Percentiles rank a stretch among this genome's conserved stretches.
Evolutionary conservation across 2,797 vertebrate species (phyloP).

Genomic region (Accipiter badius): DNA sequence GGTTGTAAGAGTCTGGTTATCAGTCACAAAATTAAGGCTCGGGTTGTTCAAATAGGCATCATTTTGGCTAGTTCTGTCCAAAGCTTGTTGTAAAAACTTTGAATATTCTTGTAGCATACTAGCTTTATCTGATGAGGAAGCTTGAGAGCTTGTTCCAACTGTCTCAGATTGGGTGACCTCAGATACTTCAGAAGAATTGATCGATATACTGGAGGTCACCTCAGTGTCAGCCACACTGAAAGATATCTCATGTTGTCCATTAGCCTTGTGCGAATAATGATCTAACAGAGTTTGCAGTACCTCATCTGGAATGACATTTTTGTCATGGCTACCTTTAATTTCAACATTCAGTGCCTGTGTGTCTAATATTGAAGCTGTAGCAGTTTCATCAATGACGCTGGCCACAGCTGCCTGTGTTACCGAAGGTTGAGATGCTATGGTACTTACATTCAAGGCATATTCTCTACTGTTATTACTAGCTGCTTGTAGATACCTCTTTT

Average conservation of each 20-base stretch:
- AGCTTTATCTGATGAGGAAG: slow-evolving; percentile 91
- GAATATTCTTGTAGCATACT: slow-evolving; percentile 98
- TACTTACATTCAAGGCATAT: slow-evolving; percentile 88
- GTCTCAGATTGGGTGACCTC: slow-evolving; percentile 87
- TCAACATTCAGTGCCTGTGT: slow-evolving; percentile 88
- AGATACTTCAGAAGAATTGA: slow-evolving; percentile 92
- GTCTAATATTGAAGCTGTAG: slow-evolving; percentile 90
- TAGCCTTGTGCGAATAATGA: slow-evolving; percentile 97
- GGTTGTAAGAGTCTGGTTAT: slow-evolving; percentile 89
- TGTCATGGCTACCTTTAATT: slow-evolving; percentile 91
- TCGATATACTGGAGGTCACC: slow-evolving; percentile 97
- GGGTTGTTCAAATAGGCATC: slow-evolving; percentile 98
- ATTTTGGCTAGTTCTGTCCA: slow-evolving; percentile 99
- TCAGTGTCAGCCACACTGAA: slow-evolving; percentile 95
- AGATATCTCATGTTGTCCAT: slow-evolving; percentile 94
- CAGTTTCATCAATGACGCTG: slow-evolving; percentile 90
- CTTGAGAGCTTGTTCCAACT: slow-evolving; percentile 83
- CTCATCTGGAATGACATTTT: slow-evolving; percentile 95
- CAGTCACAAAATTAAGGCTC: slow-evolving; percentile 95
- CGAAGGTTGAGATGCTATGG: slow-evolving; percentile 89
- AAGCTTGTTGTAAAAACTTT: slow-evolving; percentile 97
- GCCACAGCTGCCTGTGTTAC: slow-evolving; percentile 91
- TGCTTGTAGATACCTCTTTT: slow-evolving; percentile 95
- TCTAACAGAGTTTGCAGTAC: slow-evolving; percentile 96
- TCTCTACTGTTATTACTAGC: slow-evolving; percentile 87